Evolutionary conservation across 2,797 vertebrate species (phyloP), one percentile per base, ranked within the genome.

Genomic region (Acridotheres tristis): DNA sequence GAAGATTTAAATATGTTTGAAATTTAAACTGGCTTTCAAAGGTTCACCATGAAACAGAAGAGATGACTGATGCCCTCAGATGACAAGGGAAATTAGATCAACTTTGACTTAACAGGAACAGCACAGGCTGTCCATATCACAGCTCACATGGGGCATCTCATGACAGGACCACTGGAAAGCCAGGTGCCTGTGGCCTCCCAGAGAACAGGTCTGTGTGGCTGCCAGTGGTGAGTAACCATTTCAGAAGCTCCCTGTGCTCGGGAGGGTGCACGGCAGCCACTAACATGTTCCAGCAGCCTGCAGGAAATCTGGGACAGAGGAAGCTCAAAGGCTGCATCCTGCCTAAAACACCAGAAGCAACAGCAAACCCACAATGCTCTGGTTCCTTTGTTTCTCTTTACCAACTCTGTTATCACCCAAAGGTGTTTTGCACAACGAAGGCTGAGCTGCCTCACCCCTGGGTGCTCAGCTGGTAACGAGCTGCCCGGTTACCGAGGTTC

Each of bases 41-140:
- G 61, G 47, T 36, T 84, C 47, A 8, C 75, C 29, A 68, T 54
- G 62, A 88, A 92, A 81, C 19, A 32, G 42, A 68, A 69, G 47
- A 94, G 36, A 90, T 92, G 86, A 92, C 19, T 51, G 86, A 86
- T 78, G 57, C 27, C 69, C n/a, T 90, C 73, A 88, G 67, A 47
- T 75, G 84, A 91, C 95, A 92, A 78, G 36, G 48, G 40, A 84
- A 81, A 88, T 80, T 62, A 50, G 15, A 92, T 68, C 90, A 83
- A 7, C 58, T 93, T 79, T 90, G 22, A 51, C n/a, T 50, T 50
- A 18, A 55, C 5, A 63, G 59, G 63, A 92, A 9, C 54, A 55
- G 76, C 10, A 65, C 42, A 80, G 65, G 55, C 63, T 91, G 55
- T n/a, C 42, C 16, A 7, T 38, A 61, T 21, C 18, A 21, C 72